phyloP scores from a whole-genome alignment of 2,113 vertebrate species.

The Hymenochirus boettgeri region DNA sequence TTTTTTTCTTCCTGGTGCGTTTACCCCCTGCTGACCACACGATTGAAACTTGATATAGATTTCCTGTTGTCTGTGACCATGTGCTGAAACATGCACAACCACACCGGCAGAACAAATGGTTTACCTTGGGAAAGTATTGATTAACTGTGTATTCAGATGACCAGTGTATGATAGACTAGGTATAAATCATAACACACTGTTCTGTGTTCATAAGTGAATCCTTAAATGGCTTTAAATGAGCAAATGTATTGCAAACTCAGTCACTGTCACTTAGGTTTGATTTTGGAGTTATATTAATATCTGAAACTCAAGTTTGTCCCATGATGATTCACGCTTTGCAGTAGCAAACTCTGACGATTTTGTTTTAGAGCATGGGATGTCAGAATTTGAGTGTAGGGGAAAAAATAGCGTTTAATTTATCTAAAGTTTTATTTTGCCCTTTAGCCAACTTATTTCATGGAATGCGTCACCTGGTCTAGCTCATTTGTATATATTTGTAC shows the following conservation, averaged over 20 bases:
- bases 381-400: conserved; percentile 4
- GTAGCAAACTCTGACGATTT: not conserved
- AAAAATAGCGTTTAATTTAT: conserved; percentile 29
- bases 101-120: too few species aligned
- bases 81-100: too few species aligned
- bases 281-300: not conserved
- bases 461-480: too few species aligned
- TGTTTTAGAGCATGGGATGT: conserved; percentile 11
- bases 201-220: too few species aligned
- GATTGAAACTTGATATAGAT: not conserved
- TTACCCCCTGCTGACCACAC: not conserved
- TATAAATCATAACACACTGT: too few species aligned
- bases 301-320: not conserved
- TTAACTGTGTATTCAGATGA: too few species aligned
- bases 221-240: too few species aligned
- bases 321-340: not conserved
- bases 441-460: too few species aligned
- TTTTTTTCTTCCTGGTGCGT: not conserved
- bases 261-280: not conserved
- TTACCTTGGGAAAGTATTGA: too few species aligned
- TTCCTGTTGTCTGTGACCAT: not conserved
- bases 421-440: not conserved
- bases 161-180: too few species aligned
- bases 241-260: not conserved
- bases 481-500: too few species aligned